These are phyloP conservation scores for Athene cunicularia DNA, from an alignment of 2,113 vertebrate species.

Conservation along the genomic window DNA sequence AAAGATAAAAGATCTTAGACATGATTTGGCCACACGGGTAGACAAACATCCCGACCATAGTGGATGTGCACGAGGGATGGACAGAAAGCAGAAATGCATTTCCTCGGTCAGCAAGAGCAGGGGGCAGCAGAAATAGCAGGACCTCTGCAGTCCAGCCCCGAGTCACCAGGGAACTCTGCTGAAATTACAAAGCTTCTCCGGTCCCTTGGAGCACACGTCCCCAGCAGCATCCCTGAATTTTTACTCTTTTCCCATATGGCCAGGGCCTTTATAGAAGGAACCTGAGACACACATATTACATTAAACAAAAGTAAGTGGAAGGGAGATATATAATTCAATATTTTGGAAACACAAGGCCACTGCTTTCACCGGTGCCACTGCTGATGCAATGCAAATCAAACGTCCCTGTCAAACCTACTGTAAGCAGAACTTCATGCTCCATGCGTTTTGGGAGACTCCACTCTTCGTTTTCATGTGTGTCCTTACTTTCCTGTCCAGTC, in stretches of 20 bases:
- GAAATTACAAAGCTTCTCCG: neutral
- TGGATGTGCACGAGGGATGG: neutral
- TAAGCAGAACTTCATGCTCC: neutral
- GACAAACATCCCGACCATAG: neutral
- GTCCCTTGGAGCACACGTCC: neutral
- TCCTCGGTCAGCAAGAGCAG: neutral
- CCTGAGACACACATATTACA: rapidly evolving
- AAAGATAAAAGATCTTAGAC: neutral
- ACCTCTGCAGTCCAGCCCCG: neutral
- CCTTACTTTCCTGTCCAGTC: neutral
- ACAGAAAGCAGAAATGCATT: neutral
- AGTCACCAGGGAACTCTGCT: neutral
- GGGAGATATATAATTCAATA: neutral
- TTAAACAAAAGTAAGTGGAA: neutral
- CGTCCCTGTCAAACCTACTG: neutral
- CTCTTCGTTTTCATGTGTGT: neutral
- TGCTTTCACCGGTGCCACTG: neutral
- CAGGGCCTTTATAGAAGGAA: neutral
- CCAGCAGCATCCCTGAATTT: neutral
- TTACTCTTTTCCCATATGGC: neutral
- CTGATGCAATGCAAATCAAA: neutral
- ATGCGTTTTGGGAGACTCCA: neutral
- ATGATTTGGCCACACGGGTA: neutral
- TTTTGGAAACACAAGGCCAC: neutral
- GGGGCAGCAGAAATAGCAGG: neutral